Conservation (phyloP, 35 echinoderm and acorn worm species). For the Heliocidaris erythrogramma region DNA sequence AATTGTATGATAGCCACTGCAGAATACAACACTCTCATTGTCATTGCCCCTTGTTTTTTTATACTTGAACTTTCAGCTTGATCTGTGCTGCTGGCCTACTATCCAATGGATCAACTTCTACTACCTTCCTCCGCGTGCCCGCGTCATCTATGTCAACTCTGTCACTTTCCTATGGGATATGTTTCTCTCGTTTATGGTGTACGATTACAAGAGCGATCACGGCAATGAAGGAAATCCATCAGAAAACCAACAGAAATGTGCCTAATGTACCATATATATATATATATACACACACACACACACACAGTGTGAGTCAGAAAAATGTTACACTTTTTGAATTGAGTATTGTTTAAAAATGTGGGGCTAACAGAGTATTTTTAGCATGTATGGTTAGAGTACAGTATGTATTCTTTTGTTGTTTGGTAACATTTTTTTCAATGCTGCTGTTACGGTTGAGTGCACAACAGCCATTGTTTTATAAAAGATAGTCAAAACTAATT, state of each 20-base stretch:
- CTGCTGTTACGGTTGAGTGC: too few species aligned
- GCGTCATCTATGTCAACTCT: slow-evolving; percentile 74
- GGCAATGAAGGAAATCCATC: background rate
- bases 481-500: too few species aligned
- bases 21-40: background rate
- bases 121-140: slow-evolving; percentile 56
- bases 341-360: too few species aligned
- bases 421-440: too few species aligned
- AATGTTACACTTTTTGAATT: too few species aligned
- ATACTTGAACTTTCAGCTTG: slow-evolving; percentile 49
- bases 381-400: too few species aligned
- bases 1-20: background rate
- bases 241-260: background rate
- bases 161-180: slow-evolving; percentile 71
- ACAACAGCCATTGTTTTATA: too few species aligned
- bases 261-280: background rate
- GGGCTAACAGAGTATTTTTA: too few species aligned
- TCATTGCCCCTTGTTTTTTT: background rate
- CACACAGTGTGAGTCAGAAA: too few species aligned
- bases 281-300: too few species aligned
- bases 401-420: too few species aligned
- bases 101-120: slow-evolving; percentile 75
- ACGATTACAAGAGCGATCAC: slow-evolving; percentile 19
- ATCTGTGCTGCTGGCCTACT: slow-evolving; percentile 62
- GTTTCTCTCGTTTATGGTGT: slow-evolving; percentile 61